Evolutionary conservation across 2,113 vertebrate genomes (phyloP).

Genomic region (Chionodraco myersi): DNA sequence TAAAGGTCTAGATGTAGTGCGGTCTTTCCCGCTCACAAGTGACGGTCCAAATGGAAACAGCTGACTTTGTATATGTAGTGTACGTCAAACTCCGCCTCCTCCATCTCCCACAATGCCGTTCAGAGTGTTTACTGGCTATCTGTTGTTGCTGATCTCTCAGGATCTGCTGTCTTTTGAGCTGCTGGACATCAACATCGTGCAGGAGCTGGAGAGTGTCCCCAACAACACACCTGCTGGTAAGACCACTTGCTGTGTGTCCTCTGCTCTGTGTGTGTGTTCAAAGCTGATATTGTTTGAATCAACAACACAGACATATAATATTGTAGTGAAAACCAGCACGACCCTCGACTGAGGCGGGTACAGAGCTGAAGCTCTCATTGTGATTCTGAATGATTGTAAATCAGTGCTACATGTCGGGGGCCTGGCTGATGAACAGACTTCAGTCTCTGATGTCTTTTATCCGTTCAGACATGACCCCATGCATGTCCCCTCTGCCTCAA

Average conservation of each 20-base stretch:
- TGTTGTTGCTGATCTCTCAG: slow-evolving; percentile 72
- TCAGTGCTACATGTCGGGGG: neutral
- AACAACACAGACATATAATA: no score
- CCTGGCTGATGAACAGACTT: no score
- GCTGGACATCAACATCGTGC: slow-evolving; percentile 98
- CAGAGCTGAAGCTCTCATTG: neutral
- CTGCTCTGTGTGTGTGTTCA: neutral
- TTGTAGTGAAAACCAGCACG: no score
- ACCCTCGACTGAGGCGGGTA: neutral
- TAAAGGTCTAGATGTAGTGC: neutral
- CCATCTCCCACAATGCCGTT: neutral
- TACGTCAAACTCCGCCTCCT: neutral
- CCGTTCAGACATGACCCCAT: slow-evolving; percentile 89
- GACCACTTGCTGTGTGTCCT: slow-evolving; percentile 3
- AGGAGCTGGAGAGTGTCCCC: slow-evolving; percentile 94
- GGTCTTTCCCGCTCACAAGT: neutral
- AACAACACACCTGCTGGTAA: slow-evolving; percentile 94
- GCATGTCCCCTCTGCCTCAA: slow-evolving; percentile 91
- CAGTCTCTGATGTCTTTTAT: neutral
- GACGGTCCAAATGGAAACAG: neutral
- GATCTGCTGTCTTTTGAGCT: slow-evolving; percentile 97
- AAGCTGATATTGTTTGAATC: neutral
- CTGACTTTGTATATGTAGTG: neutral
- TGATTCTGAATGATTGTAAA: neutral
- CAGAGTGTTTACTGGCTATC: neutral